Percentiles rank a stretch among this genome's conserved stretches.
These are phyloP conservation scores for Ricordea florida DNA, from an alignment of 92 coral and sea anemone species.

Conservation along the genomic window DNA sequence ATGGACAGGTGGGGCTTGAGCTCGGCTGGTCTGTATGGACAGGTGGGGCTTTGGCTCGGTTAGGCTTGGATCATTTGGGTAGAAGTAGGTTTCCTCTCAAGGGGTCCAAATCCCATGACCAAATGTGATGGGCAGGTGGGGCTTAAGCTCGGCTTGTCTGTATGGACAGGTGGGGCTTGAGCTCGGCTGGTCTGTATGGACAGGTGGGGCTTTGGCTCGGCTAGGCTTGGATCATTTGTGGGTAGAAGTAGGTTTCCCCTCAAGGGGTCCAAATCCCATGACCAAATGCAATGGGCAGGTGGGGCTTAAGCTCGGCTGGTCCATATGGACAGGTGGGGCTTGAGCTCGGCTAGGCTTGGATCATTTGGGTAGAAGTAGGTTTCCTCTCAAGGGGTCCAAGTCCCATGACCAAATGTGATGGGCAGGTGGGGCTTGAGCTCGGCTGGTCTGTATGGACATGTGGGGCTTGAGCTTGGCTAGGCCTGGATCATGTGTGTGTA, in stretches of 20 bases:
- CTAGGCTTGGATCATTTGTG: not conserved
- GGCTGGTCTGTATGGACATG: not conserved
- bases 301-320: too few species aligned
- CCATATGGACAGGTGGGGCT: slow-evolving; percentile 5
- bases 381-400: not conserved
- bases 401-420: not conserved
- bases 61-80: too few species aligned
- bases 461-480: not conserved
- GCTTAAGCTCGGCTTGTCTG: not conserved
- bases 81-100: not conserved
- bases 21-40: too few species aligned
- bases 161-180: not conserved
- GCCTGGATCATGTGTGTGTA: not conserved
- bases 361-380: too few species aligned
- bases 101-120: not conserved
- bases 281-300: slow-evolving; percentile 18
- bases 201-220: not conserved
- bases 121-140: not conserved
- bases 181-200: not conserved
- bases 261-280: slow-evolving; percentile 9
- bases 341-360: not conserved
- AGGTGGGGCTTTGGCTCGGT: too few species aligned
- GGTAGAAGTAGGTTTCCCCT: not conserved
- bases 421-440: not conserved
- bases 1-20: too few species aligned